phyloP scores from a whole-genome alignment of 2,797 vertebrate species.

The Catamblyrhynchus diadema region DNA sequence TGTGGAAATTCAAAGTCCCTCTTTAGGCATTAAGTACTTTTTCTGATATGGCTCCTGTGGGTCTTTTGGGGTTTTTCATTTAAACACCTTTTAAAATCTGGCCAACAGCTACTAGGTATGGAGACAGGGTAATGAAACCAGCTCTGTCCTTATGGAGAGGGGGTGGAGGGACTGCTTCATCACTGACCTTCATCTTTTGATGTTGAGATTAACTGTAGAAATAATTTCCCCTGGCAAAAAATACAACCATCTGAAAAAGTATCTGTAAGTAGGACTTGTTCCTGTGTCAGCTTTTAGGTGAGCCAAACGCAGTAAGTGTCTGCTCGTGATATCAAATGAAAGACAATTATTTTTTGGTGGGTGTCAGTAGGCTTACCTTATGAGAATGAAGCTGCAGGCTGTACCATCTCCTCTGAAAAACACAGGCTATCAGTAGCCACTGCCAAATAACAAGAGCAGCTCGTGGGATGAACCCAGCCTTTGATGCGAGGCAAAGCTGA shows the following conservation, averaged over 20 bases:
- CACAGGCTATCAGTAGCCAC: neutral
- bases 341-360: neutral
- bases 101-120: neutral
- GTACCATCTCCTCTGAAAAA: neutral
- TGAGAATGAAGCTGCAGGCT: neutral
- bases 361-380: neutral
- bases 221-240: neutral
- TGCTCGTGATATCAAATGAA: neutral
- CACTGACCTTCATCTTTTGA: neutral
- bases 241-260: neutral
- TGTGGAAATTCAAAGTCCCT: neutral
- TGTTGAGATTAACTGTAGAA: neutral
- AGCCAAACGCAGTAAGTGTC: neutral
- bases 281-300: neutral
- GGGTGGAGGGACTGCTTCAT: neutral
- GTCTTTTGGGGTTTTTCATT: neutral
- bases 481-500: neutral
- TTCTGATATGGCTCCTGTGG: neutral
- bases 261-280: neutral
- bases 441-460: neutral
- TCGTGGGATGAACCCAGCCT: neutral
- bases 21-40: neutral
- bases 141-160: neutral
- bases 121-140: neutral
- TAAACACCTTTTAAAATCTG: neutral